Base-by-base conservation (phyloP, 2,797 vertebrate species). In the Selene dorsalis region DNA sequence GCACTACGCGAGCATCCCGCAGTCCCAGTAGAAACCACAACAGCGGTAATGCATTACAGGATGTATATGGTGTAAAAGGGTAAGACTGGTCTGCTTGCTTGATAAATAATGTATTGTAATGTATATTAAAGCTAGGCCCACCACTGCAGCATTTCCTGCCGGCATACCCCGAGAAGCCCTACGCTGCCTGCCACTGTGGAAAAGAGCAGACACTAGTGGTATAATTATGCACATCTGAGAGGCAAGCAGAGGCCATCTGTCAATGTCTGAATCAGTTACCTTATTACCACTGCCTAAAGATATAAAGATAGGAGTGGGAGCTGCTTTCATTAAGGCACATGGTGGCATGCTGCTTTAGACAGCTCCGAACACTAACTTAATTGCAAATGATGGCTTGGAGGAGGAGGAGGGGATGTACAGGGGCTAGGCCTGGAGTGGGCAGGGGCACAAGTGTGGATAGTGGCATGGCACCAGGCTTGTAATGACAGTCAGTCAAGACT, bases 51-150 rank as follows among this genome's bases (percentile, higher is more conserved):
- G 94, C 92, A 94, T 94, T 92, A 92, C 90, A 93, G 89, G 91
- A 92, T 93, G 88, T 89, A 86, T 90, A 90, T 85, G 91, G 88
- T 91, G 91, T 92, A 93, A 93, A 93, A 92, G 86, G 89, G 62
- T 80, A 90, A 85, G 84, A 91, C 88, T 88, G 86, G 84, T 89
- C 86, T 86, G 84, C 78, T 84, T 83, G 79, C 91, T 84, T 91
- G 80, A 95, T 95, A 94, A 95, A 95, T 95, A 95, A 95, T 95
- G 93, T 87, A 95, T 94, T 89, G 89, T 93, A 93, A 94, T 94
- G 92, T 94, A 94, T 94, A 94, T 94, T 94, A 93, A 92, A 92
- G 91, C 88, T 81, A 79, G 88, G 83, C 86, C 92, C 87, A 83
- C 83, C 84, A 79, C 86, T 85, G 90, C 89, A 87, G 88, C 38